Evolutionary conservation across 2,113 vertebrate species (phyloP), one percentile per base, ranked within the genome.

Genomic region (Holacanthus passer): DNA sequence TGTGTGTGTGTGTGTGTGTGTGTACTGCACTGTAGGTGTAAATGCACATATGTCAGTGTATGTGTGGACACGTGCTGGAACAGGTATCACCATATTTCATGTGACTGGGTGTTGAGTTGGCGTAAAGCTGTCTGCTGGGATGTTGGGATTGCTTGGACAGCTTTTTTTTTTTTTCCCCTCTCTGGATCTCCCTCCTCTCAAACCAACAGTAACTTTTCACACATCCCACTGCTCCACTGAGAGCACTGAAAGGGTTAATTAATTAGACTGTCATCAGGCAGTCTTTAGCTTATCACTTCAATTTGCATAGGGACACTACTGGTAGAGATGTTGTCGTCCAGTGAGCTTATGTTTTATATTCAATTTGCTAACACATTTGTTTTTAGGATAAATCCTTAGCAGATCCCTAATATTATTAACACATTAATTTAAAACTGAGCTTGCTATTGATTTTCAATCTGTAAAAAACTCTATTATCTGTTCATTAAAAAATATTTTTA

Each of bases 231-330:
- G 84, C 83, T 85, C 84, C 91, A 58, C 91, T 87, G 13, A 71
- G 87, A 94, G 72, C 81, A 90, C 86, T 87, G 93, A 89, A 87
- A 90, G 87, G 72, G 85, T 93, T 93, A 94, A 91, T 94, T 94
- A 96, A 94, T 95, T 95, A 95, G 87, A 86, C 80, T 91, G 77
- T 94, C 90, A 90, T 94, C 95, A 95, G 73, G 87, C 88, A 87
- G 81, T 94, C 93, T 93, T 93, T 90, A 90, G 91, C 86, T 93
- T 94, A 93, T 92, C 90, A 68, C 77, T 82, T 88, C 60, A 72
- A 59, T 82, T 84, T 85, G 77, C 83, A 88, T 78, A 66, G 62
- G 59, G 60, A 81, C 79, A 58, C 67, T 45, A 47, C 55, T 63
- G 58, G 75, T 37, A 79, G 47, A 74, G 60, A 73, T 60, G 50